These are phyloP conservation scores for Brevimyrus niger DNA, from an alignment of 2,113 vertebrate genomes.

Conservation along the genomic window DNA sequence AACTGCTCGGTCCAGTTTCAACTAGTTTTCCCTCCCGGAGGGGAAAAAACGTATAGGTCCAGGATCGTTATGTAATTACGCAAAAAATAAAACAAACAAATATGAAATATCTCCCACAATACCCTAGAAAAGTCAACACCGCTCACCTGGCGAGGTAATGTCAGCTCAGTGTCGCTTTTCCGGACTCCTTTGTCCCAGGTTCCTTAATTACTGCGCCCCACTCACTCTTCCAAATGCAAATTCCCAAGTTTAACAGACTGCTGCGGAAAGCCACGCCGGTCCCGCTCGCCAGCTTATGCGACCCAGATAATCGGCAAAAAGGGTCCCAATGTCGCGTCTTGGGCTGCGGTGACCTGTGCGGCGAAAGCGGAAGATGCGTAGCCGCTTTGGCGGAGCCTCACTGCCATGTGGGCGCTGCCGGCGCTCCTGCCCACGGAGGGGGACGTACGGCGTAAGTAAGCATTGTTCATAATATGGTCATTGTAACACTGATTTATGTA, in stretches of 20 bases:
- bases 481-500: neutral
- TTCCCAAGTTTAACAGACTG: neutral
- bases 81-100: neutral
- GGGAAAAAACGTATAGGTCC: neutral
- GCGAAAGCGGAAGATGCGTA: conserved; percentile 4
- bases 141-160: neutral
- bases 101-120: conserved; percentile 19
- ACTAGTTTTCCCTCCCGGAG: conserved; percentile 37
- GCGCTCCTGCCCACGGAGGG: neutral
- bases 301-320: neutral
- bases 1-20: conserved; percentile 44
- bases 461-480: neutral
- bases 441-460: neutral
- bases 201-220: neutral
- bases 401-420: neutral
- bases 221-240: neutral
- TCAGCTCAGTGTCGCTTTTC: neutral
- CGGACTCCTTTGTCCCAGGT: neutral
- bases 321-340: neutral
- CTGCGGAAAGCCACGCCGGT: neutral
- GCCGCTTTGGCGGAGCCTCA: neutral
- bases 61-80: conserved; percentile 2
- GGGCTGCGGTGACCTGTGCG: neutral
- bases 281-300: neutral
- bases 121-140: conserved; percentile 15